Evolutionary conservation across 37 sponge, comb jelly and placozoan genomes (phyloP), one percentile per base, ranked within the genome.

Genomic region (Beroe ovata): DNA sequence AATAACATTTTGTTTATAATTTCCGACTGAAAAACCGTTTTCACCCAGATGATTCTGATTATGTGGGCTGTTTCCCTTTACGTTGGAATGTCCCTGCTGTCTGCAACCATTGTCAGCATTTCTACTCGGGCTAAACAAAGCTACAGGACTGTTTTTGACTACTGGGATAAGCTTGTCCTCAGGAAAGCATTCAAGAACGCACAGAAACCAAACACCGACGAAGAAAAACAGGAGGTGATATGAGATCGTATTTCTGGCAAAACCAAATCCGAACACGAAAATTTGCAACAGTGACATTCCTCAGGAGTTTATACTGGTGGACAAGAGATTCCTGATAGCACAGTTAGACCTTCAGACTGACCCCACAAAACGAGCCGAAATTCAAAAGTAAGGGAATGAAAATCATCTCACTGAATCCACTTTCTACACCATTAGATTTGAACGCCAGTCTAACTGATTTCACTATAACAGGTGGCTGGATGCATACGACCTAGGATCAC

Each of bases 11-110:
- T n/a, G n/a, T n/a, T n/a, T n/a, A n/a, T n/a, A n/a, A n/a, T 58
- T n/a, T n/a, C n/a, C n/a, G n/a, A n/a, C n/a, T n/a, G n/a, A n/a
- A n/a, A n/a, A n/a, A n/a, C n/a, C n/a, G n/a, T n/a, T n/a, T n/a
- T n/a, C n/a, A n/a, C 22, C 41, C 84, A 77, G 84, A 42, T 77
- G 84, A 77, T 77, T 25, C 84, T 77, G 38, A 35, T 35, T 1
- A 30, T 77, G 84, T 77, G 84, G 84, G 84, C 84, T 0, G 36
- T 77, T 16, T 30, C 84, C 41, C 84, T 77, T 54, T 77, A 77
- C 28, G 47, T 77, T 16, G 84, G 84, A 42, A 77, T 77, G 84
- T 40, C 84, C 84, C 26, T 77, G 0, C 84, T 77, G 3, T 77
- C 84, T 16, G 84, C 84, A 3, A 77, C 84, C 22, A 42, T 77